phyloP scores from a whole-genome alignment of 2,888 invertebrate genomes.

The Baronia brevicornis region DNA sequence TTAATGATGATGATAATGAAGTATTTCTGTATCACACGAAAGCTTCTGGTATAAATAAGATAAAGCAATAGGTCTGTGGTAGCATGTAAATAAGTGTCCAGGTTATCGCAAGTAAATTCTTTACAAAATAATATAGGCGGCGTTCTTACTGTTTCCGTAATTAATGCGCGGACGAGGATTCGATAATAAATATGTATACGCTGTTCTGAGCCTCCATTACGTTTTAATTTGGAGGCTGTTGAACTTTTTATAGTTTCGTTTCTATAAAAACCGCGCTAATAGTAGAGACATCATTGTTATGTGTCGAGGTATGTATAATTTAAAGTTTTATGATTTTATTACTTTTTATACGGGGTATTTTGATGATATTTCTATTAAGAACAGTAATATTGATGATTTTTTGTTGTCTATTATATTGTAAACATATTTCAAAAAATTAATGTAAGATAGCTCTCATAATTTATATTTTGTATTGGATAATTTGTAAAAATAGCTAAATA shows the following conservation, averaged over 20 bases:
- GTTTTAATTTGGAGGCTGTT: constrained; percentile 14
- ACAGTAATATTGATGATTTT: not conserved
- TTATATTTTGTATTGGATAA: too few species aligned
- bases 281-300: constrained; percentile 2
- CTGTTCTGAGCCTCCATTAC: constrained; percentile 11
- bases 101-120: too few species aligned
- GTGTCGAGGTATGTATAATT: constrained; percentile 2
- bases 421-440: constrained; percentile 1
- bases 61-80: too few species aligned
- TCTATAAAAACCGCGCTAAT: constrained; percentile 5
- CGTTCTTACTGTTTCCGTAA: constrained; percentile 10
- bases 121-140: too few species aligned
- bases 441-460: too few species aligned
- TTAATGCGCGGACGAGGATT: constrained; percentile 12
- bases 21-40: too few species aligned
- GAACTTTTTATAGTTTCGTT: constrained; percentile 9
- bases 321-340: constrained; percentile 7
- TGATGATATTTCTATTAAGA: too few species aligned
- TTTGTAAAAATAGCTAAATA: too few species aligned
- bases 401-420: not conserved
- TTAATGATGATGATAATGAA: too few species aligned
- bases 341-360: constrained; percentile 1
- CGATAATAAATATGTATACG: constrained; percentile 16
- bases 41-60: too few species aligned
- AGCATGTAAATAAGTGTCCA: too few species aligned